Percentiles rank a stretch among this genome's conserved stretches.
phyloP scores from a whole-genome alignment of 1,140 invertebrate genomes.

The Ctenoplectra terminalis region DNA sequence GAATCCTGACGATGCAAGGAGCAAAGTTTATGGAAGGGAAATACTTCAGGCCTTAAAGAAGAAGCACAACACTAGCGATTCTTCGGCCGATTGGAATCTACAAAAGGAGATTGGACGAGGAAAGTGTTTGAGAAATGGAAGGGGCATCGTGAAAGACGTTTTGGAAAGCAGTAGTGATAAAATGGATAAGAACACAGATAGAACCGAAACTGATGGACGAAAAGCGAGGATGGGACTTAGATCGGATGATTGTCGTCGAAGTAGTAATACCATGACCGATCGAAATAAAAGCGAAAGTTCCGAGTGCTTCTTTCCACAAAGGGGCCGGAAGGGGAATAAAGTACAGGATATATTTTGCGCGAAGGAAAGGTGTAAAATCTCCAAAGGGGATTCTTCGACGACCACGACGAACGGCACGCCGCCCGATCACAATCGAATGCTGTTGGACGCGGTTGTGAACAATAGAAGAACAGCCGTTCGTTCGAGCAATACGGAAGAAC shows the following conservation, averaged over 20 bases:
- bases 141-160: conserved; percentile 56
- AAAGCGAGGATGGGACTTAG: conserved; percentile 79
- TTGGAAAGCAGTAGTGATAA: conserved; percentile 78
- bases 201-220: conserved; percentile 78
- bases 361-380: conserved; percentile 70
- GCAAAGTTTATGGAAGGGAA: conserved; percentile 78
- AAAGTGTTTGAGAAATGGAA: conserved; percentile 60
- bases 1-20: conserved; percentile 79
- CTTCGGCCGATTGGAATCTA: conserved; percentile 78
- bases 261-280: conserved; percentile 66
- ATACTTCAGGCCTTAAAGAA: conserved; percentile 76
- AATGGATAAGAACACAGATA: conserved; percentile 77
- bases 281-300: conserved; percentile 79
- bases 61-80: conserved; percentile 77
- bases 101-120: conserved; percentile 53
- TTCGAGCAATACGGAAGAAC: conserved; percentile 65
- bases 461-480: conserved; percentile 52
- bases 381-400: conserved; percentile 62
- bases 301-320: conserved; percentile 78
- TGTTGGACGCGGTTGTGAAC: conserved; percentile 70
- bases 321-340: conserved; percentile 66
- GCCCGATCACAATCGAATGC: conserved; percentile 69
- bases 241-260: conserved; percentile 72
- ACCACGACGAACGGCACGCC: conserved; percentile 70
- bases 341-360: conserved; percentile 70